Base-by-base conservation (phyloP, 1,140 invertebrate genomes). In the Pararge aegeria region DNA sequence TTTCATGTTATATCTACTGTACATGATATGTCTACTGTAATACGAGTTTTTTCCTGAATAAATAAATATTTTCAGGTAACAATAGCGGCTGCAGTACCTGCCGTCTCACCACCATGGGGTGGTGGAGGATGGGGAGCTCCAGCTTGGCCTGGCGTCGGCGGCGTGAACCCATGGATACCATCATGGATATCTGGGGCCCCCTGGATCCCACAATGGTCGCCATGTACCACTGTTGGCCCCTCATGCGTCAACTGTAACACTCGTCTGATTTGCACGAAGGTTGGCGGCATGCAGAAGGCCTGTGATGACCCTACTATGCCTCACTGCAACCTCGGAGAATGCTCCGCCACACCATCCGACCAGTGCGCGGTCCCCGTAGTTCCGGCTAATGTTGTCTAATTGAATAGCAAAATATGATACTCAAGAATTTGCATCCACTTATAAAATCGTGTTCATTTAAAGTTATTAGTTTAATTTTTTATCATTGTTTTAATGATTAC, bases 281-380 rank as follows among this genome's bases (percentile, higher is more conserved):
- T 86, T 21, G 84, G 84, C 9, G 81, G 76, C 5, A 48, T 89
- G 1, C 66, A 82, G 49, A 64, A 66, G 4, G 59, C 76, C 0
- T 89, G 86, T 59, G 72, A 55, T 13, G 86, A 89, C 57, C 84
- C 84, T 1, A 68, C 77, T 0, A 19, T 79, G 18, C 87, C 87
- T 0, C 76, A 85, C 68, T 89, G 87, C 68, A 87, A 87, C 64
- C 63, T 83, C 12, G 87, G 87, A 15, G 72, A 78, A 58, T 89
- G 86, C 54, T 86, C 84, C 0, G 81, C 78, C 6, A 87, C 84
- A 0, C 86, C 84, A 1, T 62, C 80, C 1, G 75, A 63, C n/a
- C 80, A 78, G 52, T 89, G 86, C 40, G 75, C 73, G 3, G 24
- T 37, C 1, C 24, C 64, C 7, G 61, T 61, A 1, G 68, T 30